phyloP scores from a whole-genome alignment of 2,797 vertebrate species.

The Bradypus variegatus region DNA sequence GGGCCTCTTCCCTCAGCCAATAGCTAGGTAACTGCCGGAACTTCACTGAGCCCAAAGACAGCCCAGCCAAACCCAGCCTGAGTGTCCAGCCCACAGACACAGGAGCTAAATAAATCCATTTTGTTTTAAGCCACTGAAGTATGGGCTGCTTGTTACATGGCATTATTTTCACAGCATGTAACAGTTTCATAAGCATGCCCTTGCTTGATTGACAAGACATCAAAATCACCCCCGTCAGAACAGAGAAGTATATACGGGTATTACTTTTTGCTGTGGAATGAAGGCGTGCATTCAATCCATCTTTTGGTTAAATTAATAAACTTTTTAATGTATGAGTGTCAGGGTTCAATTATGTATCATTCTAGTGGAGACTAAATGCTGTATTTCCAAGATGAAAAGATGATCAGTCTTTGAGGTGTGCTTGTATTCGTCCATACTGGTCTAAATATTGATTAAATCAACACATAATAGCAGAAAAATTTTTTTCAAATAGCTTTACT shows the following conservation, averaged over 20 bases:
- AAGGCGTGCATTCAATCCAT: accelerated
- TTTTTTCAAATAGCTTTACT: neutral
- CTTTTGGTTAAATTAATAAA: neutral
- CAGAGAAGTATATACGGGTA: accelerated
- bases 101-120: neutral
- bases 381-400: neutral
- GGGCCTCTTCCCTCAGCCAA: accelerated
- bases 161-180: accelerated
- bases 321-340: neutral
- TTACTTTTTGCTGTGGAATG: accelerated
- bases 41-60: neutral
- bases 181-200: too few species aligned
- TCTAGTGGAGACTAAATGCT: neutral
- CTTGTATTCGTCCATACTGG: too few species aligned
- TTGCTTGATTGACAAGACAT: neutral
- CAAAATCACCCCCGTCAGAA: neutral
- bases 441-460: neutral
- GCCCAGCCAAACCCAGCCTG: too few species aligned
- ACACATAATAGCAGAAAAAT: too few species aligned
- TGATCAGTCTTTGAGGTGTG: neutral
- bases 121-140: neutral
- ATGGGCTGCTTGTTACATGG: too few species aligned
- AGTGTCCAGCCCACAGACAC: too few species aligned
- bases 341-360: accelerated
- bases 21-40: accelerated